phyloP scores from a whole-genome alignment of 2,113 vertebrate species.

The Embiotoca jacksoni region DNA sequence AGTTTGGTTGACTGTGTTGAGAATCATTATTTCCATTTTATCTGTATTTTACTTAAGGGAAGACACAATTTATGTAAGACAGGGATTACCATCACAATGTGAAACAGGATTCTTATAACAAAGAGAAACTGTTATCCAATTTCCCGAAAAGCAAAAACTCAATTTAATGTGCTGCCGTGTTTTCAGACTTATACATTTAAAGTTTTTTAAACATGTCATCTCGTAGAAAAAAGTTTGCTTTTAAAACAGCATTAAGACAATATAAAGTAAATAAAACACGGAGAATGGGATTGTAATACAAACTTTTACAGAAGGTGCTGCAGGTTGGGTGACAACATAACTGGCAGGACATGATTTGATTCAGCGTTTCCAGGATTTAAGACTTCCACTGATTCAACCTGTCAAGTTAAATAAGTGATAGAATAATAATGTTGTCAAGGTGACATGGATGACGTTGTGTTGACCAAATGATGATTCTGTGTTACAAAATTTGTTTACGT shows the following conservation, averaged over 20 bases:
- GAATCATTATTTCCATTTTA: constrained; percentile 29
- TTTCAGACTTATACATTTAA: constrained; percentile 36
- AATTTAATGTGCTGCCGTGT: constrained; percentile 27
- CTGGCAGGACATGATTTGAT: constrained; percentile 14
- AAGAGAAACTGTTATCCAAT: constrained; percentile 19
- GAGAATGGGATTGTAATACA: constrained; percentile 14
- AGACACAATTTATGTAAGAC: constrained; percentile 27
- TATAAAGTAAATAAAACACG: constrained; percentile 51
- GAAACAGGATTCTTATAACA: constrained; percentile 45
- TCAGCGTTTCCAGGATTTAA: constrained; percentile 21
- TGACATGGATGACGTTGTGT: neutral
- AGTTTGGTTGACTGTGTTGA: neutral
- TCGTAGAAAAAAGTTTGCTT: constrained; percentile 63
- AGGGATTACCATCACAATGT: constrained; percentile 45
- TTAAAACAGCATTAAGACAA: constrained; percentile 70
- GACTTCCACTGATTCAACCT: constrained; percentile 23
- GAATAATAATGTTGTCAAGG: neutral
- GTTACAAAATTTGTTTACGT: constrained; percentile 3
- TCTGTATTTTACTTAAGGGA: constrained; percentile 45
- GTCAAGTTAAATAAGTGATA: neutral
- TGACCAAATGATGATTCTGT: neutral
- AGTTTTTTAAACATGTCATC: constrained; percentile 55
- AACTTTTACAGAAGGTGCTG: constrained; percentile 51
- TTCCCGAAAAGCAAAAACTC: constrained; percentile 24
- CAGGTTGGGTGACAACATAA: constrained; percentile 35